phyloP scores from a whole-genome alignment of 2,888 invertebrate genomes.

The Amphipyra berbera region DNA sequence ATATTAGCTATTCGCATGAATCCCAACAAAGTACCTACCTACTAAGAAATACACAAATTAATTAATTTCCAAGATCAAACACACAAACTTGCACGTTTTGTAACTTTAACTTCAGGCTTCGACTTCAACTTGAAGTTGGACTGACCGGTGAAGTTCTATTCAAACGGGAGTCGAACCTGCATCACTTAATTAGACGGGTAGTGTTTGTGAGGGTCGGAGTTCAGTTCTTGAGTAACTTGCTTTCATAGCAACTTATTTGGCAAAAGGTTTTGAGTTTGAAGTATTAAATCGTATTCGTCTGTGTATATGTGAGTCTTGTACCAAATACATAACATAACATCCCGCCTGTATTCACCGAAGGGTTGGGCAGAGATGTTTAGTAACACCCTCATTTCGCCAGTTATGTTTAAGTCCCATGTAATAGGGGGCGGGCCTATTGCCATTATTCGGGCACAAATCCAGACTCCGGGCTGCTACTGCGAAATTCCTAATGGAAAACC shows the following conservation, averaged over 20 bases:
- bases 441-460: too few species aligned
- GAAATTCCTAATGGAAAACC: too few species aligned
- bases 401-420: too few species aligned
- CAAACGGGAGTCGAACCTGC: conserved; percentile 50
- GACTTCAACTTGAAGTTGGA: conserved; percentile 27
- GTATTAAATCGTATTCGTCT: not conserved
- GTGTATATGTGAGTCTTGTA: too few species aligned
- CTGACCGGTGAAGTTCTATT: conserved; percentile 49
- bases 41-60: conserved; percentile 44
- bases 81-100: conserved; percentile 36
- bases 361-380: too few species aligned
- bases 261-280: not conserved
- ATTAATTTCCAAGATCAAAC: conserved; percentile 51
- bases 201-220: conserved; percentile 22
- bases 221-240: conserved; percentile 19
- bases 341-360: too few species aligned
- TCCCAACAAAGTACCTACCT: conserved; percentile 22
- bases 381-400: too few species aligned
- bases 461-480: too few species aligned
- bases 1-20: not conserved
- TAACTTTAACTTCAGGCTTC: conserved; percentile 30
- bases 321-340: too few species aligned
- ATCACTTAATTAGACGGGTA: conserved; percentile 53
- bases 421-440: too few species aligned
- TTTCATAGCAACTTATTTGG: conserved; percentile 8